phyloP scores from a whole-genome alignment of 2,797 vertebrate species.

The Micrastur ruficollis region DNA sequence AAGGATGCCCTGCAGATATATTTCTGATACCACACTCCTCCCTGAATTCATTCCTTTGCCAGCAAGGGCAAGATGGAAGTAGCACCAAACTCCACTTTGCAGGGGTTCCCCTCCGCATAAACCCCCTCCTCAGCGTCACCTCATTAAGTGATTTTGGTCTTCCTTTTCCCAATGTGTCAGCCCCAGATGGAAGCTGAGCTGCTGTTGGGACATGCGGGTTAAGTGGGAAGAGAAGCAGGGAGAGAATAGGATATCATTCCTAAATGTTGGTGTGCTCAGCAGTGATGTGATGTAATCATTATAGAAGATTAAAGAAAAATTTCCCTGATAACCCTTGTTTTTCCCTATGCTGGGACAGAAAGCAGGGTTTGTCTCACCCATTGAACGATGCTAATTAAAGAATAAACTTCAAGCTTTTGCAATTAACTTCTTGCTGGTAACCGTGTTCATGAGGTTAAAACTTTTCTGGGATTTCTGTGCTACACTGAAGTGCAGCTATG shows the following conservation, averaged over 20 bases:
- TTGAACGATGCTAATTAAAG: neutral
- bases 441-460: neutral
- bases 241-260: neutral
- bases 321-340: neutral
- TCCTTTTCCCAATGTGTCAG: neutral
- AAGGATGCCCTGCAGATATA: neutral
- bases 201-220: neutral
- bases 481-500: neutral
- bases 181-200: neutral
- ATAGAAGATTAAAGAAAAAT: neutral
- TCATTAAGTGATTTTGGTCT: neutral
- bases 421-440: neutral
- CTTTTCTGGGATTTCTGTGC: neutral
- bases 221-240: neutral
- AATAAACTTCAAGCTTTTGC: neutral
- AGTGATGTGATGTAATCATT: fast-evolving
- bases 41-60: neutral
- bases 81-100: neutral
- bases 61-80: neutral
- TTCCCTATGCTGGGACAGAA: neutral
- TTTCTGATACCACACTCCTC: neutral
- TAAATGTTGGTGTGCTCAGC: neutral
- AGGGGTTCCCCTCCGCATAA: neutral
- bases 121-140: neutral
- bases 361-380: neutral